Evolutionary conservation across 2,888 invertebrate genomes (phyloP), one percentile per base, ranked within the genome.

Genomic region (Harpagoxenus sublaevis): DNA sequence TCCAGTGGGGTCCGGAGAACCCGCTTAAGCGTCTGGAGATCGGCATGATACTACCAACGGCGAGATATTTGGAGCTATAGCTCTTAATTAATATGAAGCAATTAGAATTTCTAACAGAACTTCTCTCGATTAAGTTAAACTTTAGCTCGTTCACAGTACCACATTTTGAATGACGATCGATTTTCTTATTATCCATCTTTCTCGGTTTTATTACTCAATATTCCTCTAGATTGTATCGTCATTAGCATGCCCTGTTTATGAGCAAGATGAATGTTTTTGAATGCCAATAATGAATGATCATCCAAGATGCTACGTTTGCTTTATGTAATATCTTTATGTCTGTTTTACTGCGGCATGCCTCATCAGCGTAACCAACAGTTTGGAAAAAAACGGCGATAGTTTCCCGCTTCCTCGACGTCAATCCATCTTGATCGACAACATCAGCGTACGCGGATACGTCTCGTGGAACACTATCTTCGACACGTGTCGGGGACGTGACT

Each of bases 401-500:
- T 53, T 55, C 15, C 57, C 23, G 82, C 28, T 53, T 55, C n/a
- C 65, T 53, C 35, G 45, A 62, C 23, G 48, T 48, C 39, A 42
- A 63, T 71, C 12, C 55, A 73, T 62, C 31, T 31, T n/a, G 74
- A 77, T 60, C 71, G 60, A 63, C 45, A 39, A 39, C 55, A 53
- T 68, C 81, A 55, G 82, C 85, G 68, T 78, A 35, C 35, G n/a
- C 68, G 60, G 83, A 84, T 81, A 65, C 68, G 84, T 79, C 79
- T 81, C 53, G 65, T 18, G 45, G 63, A 65, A 63, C 55, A 75
- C 71, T 65, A 74, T 71, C 79, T 87, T 63, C 62, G 84, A 86
- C 89, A 73, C 87, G 89, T 77, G 84, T 87, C 74, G 63, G 42
- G 53, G 68, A 87, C 87, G 87, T 87, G 89, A 89, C 86, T 77